A percentile compares a stretch with the other conserved stretches of the same genome.
Evolutionary conservation across 1,140 invertebrate genomes (phyloP).

Genomic region (Psilanteris sp.): DNA sequence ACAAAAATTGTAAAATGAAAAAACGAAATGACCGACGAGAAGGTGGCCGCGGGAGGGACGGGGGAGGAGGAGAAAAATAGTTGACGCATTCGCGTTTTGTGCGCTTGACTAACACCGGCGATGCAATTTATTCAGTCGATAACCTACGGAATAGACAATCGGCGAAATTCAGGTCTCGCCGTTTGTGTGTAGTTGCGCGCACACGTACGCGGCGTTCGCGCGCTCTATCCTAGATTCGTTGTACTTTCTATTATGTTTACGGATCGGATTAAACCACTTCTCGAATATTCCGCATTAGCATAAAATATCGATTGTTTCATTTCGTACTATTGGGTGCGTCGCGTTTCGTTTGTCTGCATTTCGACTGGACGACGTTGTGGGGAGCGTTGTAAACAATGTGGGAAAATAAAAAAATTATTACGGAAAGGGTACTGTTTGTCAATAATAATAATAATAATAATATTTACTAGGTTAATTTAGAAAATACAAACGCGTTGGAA

Average conservation of each 20-base stretch:
- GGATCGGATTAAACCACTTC: slow-evolving; percentile 71
- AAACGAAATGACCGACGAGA: too few species aligned
- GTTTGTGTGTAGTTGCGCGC: slow-evolving; percentile 10
- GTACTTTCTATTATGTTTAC: slow-evolving; percentile 76
- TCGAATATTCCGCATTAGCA: slow-evolving; percentile 63
- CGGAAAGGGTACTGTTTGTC: too few species aligned
- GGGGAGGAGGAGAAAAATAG: slow-evolving; percentile 18
- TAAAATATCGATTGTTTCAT: slow-evolving; percentile 46
- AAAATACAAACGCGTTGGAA: too few species aligned
- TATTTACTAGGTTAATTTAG: too few species aligned
- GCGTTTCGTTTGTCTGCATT: too few species aligned
- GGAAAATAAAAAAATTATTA: too few species aligned
- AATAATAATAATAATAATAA: too few species aligned
- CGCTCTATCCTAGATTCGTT: slow-evolving; percentile 71
- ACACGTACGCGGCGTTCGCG: slow-evolving; percentile 51
- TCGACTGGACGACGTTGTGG: too few species aligned
- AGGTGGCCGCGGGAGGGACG: too few species aligned
- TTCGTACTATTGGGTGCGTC: too few species aligned
- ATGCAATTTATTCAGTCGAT: slow-evolving; percentile 61
- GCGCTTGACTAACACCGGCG: slow-evolving; percentile 53
- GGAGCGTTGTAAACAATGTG: too few species aligned
- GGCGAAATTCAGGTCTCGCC: slow-evolving; percentile 69
- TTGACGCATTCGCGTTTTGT: slow-evolving; percentile 47
- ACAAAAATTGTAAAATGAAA: slow-evolving; percentile 38
- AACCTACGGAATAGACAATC: slow-evolving; percentile 58